These are phyloP conservation scores for Actinernus sp. DNA, from an alignment of 92 coral and sea anemone species.

Conservation along the genomic window DNA sequence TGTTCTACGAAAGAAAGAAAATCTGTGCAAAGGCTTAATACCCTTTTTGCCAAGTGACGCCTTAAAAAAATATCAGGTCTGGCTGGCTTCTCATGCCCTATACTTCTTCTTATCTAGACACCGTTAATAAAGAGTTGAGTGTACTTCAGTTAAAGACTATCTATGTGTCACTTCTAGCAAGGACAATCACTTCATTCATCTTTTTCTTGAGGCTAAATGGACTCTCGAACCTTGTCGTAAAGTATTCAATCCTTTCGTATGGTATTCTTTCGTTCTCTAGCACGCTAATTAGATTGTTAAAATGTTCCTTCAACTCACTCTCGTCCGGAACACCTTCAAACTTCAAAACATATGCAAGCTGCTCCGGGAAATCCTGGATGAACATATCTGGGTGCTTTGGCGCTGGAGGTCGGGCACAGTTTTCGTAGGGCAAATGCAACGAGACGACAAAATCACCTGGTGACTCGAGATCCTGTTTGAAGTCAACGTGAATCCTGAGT, in stretches of 20 bases:
- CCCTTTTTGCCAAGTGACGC: no score
- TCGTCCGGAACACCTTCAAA: slow-evolving; percentile 69
- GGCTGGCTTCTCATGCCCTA: no score
- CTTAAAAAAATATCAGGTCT: no score
- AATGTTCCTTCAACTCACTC: slow-evolving; percentile 32
- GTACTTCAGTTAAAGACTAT: no score
- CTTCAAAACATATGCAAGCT: slow-evolving; percentile 70
- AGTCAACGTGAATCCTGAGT: slow-evolving; percentile 53
- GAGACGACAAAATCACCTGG: slow-evolving; percentile 70
- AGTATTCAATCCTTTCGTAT: slow-evolving; percentile 49
- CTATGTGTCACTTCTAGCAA: neutral
- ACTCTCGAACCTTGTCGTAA: slow-evolving; percentile 72
- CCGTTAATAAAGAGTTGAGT: no score
- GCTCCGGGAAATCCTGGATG: slow-evolving; percentile 75
- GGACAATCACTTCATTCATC: slow-evolving; percentile 69
- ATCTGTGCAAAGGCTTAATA: no score
- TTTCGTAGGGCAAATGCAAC: slow-evolving; percentile 81
- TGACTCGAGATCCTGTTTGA: slow-evolving; percentile 28
- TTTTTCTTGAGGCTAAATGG: slow-evolving; percentile 65
- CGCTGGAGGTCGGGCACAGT: slow-evolving; percentile 71
- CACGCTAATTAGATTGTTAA: slow-evolving; percentile 26
- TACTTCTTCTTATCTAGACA: no score
- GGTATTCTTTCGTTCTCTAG: slow-evolving; percentile 59
- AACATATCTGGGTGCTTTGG: slow-evolving; percentile 61
- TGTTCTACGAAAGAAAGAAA: no score